Base-by-base conservation (phyloP, 2,797 vertebrate species). In the Fratercula arctica region DNA sequence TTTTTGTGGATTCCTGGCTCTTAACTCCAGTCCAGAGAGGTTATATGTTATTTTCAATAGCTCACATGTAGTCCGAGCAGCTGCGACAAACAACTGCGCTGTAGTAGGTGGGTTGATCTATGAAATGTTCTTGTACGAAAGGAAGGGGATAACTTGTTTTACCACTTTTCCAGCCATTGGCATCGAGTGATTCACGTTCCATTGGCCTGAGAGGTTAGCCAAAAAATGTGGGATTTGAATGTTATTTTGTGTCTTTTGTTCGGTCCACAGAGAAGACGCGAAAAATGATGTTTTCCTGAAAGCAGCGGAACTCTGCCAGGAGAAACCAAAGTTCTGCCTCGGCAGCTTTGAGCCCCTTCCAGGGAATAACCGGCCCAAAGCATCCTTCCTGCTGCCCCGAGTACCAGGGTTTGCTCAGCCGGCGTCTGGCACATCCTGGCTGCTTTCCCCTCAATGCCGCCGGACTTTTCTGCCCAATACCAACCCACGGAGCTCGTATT, bases 391-490 rank as follows among this genome's bases (percentile, higher is more conserved):
- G 25, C 68, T 60, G 21, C 53, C 29, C 46, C 0, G 4, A 26
- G 60, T 3, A 25, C 39, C 64, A 11, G 29, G 50, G 29, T 53
- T 59, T 59, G 60, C 81, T 60, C 60, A 23, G 35, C 33, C 9
- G 1, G 7, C 4, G 19, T 3, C 59, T 9, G 29, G 29, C 41
- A 20, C 53, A 3, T 20, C 67, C 18, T 54, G 6, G 1, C n/a
- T 60, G 29, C 61, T n/a, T 39, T 57, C 29, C 43, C 23, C 45
- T 59, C 45, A 3, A 6, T 1, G 12, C 63, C 12, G n/a, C 50
- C 1, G 2, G 56, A 26, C 20, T n/a, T 45, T 39, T 6, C 33
- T 31, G 28, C 37, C 37, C 13, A 3, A 17, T 13, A 10, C 17
- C 57, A 64, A 5, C 24, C 14, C 70, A 8, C 70, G 10, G 33